Evolutionary conservation across 2,797 vertebrate species (phyloP), one percentile per base, ranked within the genome.

Genomic region (Allobates femoralis): DNA sequence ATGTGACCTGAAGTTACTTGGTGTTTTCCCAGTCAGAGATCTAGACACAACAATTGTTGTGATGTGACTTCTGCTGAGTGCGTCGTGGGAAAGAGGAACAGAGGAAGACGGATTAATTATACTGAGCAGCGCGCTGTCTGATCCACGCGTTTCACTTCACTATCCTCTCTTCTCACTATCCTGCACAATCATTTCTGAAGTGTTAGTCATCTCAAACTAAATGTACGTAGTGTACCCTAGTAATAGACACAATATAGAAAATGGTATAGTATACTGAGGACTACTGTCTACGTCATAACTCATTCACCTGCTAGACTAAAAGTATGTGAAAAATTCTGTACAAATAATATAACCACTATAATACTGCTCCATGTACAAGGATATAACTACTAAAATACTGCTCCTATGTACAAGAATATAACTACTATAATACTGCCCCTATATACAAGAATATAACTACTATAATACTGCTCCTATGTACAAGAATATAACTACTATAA

Each of bases 31-130:
- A 75, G 46, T 83, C 62, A 62, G 53, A 53, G 55, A 46, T 53
- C 64, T 55, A 87, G 86, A 84, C 81, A 64, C 84, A 85, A 71
- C 75, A 85, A 58, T 55, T 86, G 64, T 66, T 32, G 46, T 67
- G 85, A 81, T 80, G 81, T 50, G 64, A 87, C 53, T 83, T 83
- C 51, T 87, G 86, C 50, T 26, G 62, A 50, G 66, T 8, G 62
- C 51, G 14, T 58, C 60, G 85, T 87, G 85, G 80, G 80, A 83
- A 87, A 55, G 23, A 8, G 26, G 75, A 78, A 73, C 51, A 73
- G 75, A 84, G 75, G 86, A 84, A 79, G 81, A n/a, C 34, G 7
- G 56, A 11, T 85, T 50, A 15, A 46, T 46, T 79, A 28, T 16
- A 1, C 15, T 74, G 55, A 46, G 2, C 23, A 23, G 10, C 21